Evolutionary conservation across 2,888 invertebrate genomes (phyloP).

Genomic region (Campaea margaritaria): DNA sequence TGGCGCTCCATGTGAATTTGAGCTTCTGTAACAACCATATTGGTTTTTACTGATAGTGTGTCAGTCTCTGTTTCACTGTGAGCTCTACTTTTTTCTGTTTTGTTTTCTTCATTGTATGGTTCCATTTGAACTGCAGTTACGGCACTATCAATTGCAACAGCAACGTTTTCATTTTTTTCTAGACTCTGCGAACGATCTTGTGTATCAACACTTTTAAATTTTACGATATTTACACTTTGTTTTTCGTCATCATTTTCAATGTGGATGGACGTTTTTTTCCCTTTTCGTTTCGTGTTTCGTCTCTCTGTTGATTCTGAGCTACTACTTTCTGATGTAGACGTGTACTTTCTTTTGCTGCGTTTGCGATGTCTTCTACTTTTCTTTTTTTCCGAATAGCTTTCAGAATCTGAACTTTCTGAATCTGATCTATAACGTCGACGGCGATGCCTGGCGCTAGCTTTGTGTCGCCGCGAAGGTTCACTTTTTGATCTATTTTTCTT

Average conservation of each 20-base stretch:
- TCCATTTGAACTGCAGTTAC: slow-evolving; percentile 58
- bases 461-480: slow-evolving; percentile 72
- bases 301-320: slow-evolving; percentile 77
- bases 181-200: slow-evolving; percentile 50
- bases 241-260: slow-evolving; percentile 75
- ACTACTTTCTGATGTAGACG: slow-evolving; percentile 74
- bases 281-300: slow-evolving; percentile 73
- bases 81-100: slow-evolving; percentile 60
- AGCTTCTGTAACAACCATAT: slow-evolving; percentile 82
- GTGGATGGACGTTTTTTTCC: slow-evolving; percentile 79
- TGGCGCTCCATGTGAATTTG: slow-evolving; percentile 82
- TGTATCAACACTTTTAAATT: slow-evolving; percentile 66
- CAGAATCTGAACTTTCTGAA: slow-evolving; percentile 69
- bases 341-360: slow-evolving; percentile 73
- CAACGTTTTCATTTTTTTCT: slow-evolving; percentile 55
- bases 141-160: slow-evolving; percentile 33
- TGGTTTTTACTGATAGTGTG: slow-evolving; percentile 78
- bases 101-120: slow-evolving; percentile 54
- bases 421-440: slow-evolving; percentile 63
- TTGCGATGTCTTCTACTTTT: slow-evolving; percentile 75
- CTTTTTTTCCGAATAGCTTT: slow-evolving; percentile 67
- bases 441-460: slow-evolving; percentile 61
- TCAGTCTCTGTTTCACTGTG: slow-evolving; percentile 81
- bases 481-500: slow-evolving; percentile 80
- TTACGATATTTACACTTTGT: slow-evolving; percentile 79